These are phyloP conservation scores for Omphaloscelis lunosa DNA, from an alignment of 2,888 invertebrate species.

Conservation along the genomic window DNA sequence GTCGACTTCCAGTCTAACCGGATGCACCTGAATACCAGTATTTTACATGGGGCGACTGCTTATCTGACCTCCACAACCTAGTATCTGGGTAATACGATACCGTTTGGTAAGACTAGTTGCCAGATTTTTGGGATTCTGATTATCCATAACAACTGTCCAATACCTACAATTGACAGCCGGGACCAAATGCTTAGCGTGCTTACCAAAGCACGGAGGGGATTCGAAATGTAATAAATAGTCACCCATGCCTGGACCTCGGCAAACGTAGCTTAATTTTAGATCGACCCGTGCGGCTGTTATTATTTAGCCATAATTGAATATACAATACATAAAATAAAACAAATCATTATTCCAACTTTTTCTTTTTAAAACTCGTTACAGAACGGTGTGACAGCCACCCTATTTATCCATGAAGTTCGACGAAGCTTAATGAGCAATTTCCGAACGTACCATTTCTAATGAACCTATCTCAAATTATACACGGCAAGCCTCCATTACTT, in stretches of 20 bases:
- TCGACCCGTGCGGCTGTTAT: not conserved
- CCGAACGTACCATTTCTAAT: slow-evolving; percentile 80
- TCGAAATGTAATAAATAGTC: not conserved
- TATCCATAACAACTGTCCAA: not conserved
- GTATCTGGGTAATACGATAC: not conserved
- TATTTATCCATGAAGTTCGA: slow-evolving; percentile 69
- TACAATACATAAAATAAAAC: not conserved
- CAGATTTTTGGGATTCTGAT: not conserved
- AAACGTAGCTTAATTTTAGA: not conserved
- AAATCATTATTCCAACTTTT: not conserved
- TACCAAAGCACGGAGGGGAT: not conserved
- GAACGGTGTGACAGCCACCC: slow-evolving; percentile 68
- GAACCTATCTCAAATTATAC: slow-evolving; percentile 72
- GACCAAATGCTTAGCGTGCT: too few relatives aligned
- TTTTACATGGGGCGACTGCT: not conserved
- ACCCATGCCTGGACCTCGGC: not conserved
- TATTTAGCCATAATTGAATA: not conserved
- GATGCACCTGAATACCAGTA: not conserved
- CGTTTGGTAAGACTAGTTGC: not conserved
- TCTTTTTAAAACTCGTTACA: slow-evolving; percentile 23
- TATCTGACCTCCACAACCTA: not conserved
- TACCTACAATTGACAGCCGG: not conserved
- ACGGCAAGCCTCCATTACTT: slow-evolving; percentile 28
- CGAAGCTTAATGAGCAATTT: slow-evolving; percentile 85
- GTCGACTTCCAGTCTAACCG: not conserved